Base-by-base conservation (phyloP, 2,797 vertebrate species). In the Myotis findleyi region DNA sequence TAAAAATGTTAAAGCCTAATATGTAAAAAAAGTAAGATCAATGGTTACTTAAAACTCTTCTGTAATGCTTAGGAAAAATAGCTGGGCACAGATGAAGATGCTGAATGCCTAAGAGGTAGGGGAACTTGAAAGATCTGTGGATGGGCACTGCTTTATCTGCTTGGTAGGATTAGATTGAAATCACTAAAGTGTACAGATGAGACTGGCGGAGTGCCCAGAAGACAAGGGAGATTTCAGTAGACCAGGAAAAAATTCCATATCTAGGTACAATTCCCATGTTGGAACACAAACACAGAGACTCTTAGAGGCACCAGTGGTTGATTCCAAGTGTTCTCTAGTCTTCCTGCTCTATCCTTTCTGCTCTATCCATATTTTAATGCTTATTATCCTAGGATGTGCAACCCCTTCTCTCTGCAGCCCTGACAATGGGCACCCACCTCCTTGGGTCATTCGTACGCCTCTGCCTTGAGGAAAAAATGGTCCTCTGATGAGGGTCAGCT, bases 1-100 rank as follows among this genome's bases (percentile, higher is more conserved):
- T 77, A 59, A 55, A 69, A 53, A 13, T 64, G 87, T 71, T 72
- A 79, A 83, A 95, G 33, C 51, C 77, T 57, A 75, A 88, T 71
- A 85, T 71, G 11, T 30, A 75, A 76, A 49, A 57, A 55, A 44
- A 59, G 13, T 27, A 49, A 75, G 47, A 68, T n/a, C 66, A 53
- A 6, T 69, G 30, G 41, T 23, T 75, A 62, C 18, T 51, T 64
- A 75, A 59, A 5, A 6, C 18, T 94, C 21, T 88, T 90, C 64
- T 75, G 33, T 49, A 66, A 41, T 47, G 21, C 25, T 71, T 41
- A 20, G 13, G 11, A n/a, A 49, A 64, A 80, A 57, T 51, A 86
- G 55, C 30, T 49, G n/a, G 64, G 64, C 7, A 84, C 41, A 87
- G 47, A 33, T 3, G 38, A 89, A 87, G 75, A n/a, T 77, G 89